phyloP scores from a whole-genome alignment of 53 echinoderm and acorn worm species.

The Echinarachnius parma region DNA sequence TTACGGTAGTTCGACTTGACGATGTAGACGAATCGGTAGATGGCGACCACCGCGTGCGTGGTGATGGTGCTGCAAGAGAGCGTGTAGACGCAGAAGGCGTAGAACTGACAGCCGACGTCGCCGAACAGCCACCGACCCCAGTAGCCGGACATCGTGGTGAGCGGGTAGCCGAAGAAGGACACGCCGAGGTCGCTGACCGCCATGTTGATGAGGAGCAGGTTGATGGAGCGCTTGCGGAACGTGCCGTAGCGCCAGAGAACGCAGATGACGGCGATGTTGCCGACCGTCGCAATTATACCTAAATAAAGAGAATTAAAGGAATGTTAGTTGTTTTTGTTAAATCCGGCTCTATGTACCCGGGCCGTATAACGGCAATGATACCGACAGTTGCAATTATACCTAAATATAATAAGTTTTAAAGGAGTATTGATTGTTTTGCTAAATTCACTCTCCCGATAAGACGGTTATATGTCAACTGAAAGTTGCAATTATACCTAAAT shows the following conservation, averaged over 20 bases:
- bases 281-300: slow-evolving; percentile 58
- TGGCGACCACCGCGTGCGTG: slow-evolving; percentile 60
- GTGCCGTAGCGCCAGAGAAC: slow-evolving; percentile 56
- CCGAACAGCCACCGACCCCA: slow-evolving; percentile 72
- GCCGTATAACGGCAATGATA: slow-evolving; percentile 47
- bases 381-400: slow-evolving; percentile 47
- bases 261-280: slow-evolving; percentile 55
- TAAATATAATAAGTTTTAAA: background rate
- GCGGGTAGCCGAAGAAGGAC: slow-evolving; percentile 66
- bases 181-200: slow-evolving; percentile 76
- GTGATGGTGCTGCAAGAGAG: slow-evolving; percentile 61
- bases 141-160: slow-evolving; percentile 58
- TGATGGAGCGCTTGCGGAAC: slow-evolving; percentile 70
- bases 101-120: slow-evolving; percentile 52
- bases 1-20: slow-evolving; percentile 58
- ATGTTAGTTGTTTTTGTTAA: background rate
- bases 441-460: too few relatives aligned
- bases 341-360: background rate
- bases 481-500: slow-evolving; percentile 37
- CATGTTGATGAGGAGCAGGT: slow-evolving; percentile 68
- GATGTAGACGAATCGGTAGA: slow-evolving; percentile 70
- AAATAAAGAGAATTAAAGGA: background rate
- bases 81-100: slow-evolving; percentile 59
- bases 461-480: too few relatives aligned
- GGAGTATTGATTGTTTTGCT: background rate